A percentile compares a stretch with the other conserved stretches of the same genome.
Conservation (phyloP, 2,797 vertebrate species). For the Catostomus latipinnis region DNA sequence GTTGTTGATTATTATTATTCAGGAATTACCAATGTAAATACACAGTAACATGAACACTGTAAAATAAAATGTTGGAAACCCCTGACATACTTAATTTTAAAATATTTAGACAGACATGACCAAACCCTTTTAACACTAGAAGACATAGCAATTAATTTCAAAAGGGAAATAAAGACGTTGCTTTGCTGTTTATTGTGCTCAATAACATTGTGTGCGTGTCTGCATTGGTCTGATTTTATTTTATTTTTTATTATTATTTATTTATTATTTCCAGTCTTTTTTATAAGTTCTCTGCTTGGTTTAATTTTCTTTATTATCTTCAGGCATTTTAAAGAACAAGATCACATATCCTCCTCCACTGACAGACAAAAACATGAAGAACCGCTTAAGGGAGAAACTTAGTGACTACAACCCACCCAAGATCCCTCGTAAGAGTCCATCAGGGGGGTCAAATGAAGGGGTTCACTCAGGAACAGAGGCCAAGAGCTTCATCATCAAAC, state of each 20-base stretch:
- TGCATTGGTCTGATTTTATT: too few species aligned
- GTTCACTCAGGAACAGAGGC: slow-evolving; percentile 66
- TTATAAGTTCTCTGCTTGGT: neutral
- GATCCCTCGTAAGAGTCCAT: slow-evolving; percentile 71
- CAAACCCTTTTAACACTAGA: too few species aligned
- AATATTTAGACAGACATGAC: too few species aligned
- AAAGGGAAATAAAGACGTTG: too few species aligned
- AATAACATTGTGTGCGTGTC: too few species aligned
- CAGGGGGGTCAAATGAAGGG: slow-evolving; percentile 76
- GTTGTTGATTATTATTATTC: too few species aligned
- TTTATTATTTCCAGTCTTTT: neutral
- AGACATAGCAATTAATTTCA: too few species aligned
- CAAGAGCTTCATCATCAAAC: slow-evolving; percentile 77
- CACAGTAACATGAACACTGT: too few species aligned
- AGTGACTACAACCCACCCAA: slow-evolving; percentile 75
- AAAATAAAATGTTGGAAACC: too few species aligned
- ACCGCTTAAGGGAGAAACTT: slow-evolving; percentile 82
- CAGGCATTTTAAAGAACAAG: slow-evolving; percentile 89
- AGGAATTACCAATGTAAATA: too few species aligned
- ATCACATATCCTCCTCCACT: slow-evolving; percentile 84
- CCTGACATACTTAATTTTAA: too few species aligned
- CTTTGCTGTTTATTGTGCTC: too few species aligned
- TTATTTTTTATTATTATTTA: neutral
- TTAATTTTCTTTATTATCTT: neutral
- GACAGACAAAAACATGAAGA: slow-evolving; percentile 81